Conservation (phyloP, 2,113 vertebrate species). For the Callipepla californica region DNA sequence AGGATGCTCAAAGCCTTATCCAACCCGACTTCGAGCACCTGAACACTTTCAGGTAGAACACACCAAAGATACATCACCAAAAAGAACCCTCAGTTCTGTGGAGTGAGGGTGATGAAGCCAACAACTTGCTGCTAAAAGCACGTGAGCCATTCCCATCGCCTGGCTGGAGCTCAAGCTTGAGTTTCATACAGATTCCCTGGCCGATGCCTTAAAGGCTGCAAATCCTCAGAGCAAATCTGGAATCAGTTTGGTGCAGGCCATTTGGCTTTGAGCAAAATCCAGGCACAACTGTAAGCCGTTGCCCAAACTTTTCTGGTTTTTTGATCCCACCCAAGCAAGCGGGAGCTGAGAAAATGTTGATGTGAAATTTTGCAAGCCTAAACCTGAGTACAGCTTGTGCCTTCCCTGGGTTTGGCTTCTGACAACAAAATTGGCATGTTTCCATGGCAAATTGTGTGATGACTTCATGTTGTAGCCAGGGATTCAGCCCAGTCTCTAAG, state of each 20-base stretch:
- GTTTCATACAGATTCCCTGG: neutral
- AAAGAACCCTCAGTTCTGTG: neutral
- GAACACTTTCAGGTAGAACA: neutral
- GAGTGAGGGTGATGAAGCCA: neutral
- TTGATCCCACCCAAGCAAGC: neutral
- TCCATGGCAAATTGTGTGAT: neutral
- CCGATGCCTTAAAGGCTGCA: neutral
- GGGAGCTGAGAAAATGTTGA: neutral
- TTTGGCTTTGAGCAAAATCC: neutral
- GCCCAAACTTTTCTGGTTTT: neutral
- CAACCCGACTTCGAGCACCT: neutral
- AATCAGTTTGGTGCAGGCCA: neutral
- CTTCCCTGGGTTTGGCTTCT: neutral
- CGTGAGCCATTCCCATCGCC: neutral
- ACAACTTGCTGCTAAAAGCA: neutral
- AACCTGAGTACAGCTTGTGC: neutral
- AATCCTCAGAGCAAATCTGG: conserved; percentile 12
- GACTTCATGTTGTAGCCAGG: neutral
- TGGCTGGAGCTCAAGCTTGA: neutral
- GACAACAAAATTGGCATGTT: neutral
- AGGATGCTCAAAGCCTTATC: neutral
- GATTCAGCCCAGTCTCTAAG: neutral
- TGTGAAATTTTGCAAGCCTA: neutral
- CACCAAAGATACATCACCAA: neutral
- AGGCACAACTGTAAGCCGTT: neutral